These are phyloP conservation scores for Pseudorhombus dupliciocellatus DNA, from an alignment of 2,113 vertebrate species.

Conservation along the genomic window DNA sequence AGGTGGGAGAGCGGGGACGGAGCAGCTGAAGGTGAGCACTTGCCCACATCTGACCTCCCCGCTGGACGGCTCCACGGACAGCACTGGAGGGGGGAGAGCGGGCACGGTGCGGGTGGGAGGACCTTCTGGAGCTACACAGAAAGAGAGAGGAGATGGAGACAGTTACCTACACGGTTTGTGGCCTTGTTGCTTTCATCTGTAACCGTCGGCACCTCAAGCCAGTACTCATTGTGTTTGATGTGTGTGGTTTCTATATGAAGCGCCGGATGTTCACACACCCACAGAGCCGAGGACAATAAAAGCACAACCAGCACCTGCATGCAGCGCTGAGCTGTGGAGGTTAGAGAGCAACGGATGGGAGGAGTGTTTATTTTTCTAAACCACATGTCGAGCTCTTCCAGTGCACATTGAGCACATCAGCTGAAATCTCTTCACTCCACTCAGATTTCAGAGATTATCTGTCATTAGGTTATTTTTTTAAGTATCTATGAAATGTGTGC, in stretches of 20 bases:
- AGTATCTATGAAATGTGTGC: too few relatives aligned
- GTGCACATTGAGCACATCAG: not conserved
- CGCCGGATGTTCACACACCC: constrained; percentile 74
- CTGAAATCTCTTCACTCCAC: not conserved
- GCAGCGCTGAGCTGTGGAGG: constrained; percentile 1
- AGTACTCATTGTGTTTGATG: constrained; percentile 42
- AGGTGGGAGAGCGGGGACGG: constrained; percentile 14
- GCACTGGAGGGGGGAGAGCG: constrained; percentile 41
- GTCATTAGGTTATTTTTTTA: not conserved
- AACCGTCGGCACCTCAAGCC: constrained; percentile 32
- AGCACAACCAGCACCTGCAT: constrained; percentile 62
- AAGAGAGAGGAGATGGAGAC: not conserved
- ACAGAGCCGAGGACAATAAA: constrained; percentile 60
- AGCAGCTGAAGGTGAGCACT: constrained; percentile 62
- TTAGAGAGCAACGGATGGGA: constrained; percentile 53
- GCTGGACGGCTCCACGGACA: constrained; percentile 61
- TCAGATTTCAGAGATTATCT: too few relatives aligned
- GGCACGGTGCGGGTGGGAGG: constrained; percentile 2
- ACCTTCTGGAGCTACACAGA: constrained; percentile 23
- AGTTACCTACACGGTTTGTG: not conserved
- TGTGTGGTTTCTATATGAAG: constrained; percentile 62
- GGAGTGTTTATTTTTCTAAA: constrained; percentile 69
- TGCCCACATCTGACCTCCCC: constrained; percentile 59
- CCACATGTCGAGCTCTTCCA: constrained; percentile 37
- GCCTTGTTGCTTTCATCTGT: not conserved